Conservation (phyloP, 2,888 invertebrate genomes). For the Oscheius myriophilus region DNA sequence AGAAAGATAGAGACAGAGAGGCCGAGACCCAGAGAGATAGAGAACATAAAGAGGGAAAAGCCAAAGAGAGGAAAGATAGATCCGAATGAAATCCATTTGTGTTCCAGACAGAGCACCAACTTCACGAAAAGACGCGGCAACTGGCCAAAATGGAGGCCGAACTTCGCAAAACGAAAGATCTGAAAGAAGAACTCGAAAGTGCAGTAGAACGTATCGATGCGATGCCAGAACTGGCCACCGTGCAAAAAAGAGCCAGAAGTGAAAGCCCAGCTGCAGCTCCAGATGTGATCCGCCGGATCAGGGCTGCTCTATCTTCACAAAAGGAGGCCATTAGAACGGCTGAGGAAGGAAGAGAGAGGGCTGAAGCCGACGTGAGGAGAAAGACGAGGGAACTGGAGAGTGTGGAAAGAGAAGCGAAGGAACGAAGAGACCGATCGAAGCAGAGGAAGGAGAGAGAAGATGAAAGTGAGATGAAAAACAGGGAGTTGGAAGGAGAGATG, state of each 20-base stretch:
- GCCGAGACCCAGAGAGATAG: too few species aligned
- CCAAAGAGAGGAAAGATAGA: too few species aligned
- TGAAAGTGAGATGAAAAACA: constrained; percentile 10
- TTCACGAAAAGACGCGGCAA: constrained; percentile 24
- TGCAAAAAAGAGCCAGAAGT: constrained; percentile 36
- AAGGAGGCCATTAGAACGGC: constrained; percentile 39
- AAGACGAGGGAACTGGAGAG: constrained; percentile 43
- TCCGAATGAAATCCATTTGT: too few species aligned
- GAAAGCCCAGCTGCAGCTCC: constrained; percentile 35
- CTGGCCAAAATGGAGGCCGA: constrained; percentile 30
- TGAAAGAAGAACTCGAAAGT: constrained; percentile 41
- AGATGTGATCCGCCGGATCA: constrained; percentile 28
- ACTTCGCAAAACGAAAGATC: constrained; percentile 39
- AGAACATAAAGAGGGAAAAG: too few species aligned
- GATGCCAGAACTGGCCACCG: constrained; percentile 39
- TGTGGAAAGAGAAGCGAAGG: constrained; percentile 33
- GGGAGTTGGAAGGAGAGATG: constrained; percentile 24
- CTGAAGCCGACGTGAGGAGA: constrained; percentile 40
- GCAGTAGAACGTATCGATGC: constrained; percentile 36
- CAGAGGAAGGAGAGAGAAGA: constrained; percentile 16
- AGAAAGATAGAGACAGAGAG: too few species aligned
- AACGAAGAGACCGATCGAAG: constrained; percentile 26
- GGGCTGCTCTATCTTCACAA: constrained; percentile 24
- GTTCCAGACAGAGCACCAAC: constrained; percentile 28
- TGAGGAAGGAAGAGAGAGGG: constrained; percentile 33